Evolutionary conservation across 2,797 vertebrate genomes (phyloP).

Genomic region (Anniella stebbinsi): DNA sequence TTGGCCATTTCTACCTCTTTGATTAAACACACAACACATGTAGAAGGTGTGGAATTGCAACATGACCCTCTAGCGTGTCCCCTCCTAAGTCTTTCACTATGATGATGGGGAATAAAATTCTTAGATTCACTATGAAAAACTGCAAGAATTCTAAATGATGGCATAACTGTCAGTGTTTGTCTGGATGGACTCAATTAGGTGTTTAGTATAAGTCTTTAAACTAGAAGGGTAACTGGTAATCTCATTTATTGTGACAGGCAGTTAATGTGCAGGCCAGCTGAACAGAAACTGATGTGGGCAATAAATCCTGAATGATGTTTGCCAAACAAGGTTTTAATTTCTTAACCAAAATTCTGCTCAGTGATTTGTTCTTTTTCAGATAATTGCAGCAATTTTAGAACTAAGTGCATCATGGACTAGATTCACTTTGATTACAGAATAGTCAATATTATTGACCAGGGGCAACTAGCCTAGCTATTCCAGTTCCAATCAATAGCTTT

Average conservation of each 20-base stretch:
- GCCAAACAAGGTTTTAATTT: conserved; percentile 48
- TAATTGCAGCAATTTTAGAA: conserved; percentile 32
- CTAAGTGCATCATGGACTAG: conserved; percentile 34
- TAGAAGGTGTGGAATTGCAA: neutral
- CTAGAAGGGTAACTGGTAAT: conserved; percentile 56
- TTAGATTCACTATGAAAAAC: conserved; percentile 29
- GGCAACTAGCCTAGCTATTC: conserved; percentile 15
- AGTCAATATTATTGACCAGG: conserved; percentile 43
- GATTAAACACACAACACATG: neutral
- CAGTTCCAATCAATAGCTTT: conserved; percentile 35
- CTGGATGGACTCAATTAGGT: conserved; percentile 26
- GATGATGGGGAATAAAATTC: neutral
- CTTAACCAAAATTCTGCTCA: conserved; percentile 33
- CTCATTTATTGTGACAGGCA: conserved; percentile 61
- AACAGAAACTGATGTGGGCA: conserved; percentile 46
- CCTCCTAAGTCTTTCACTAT: neutral
- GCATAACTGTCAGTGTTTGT: conserved; percentile 20
- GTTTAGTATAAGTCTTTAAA: conserved; percentile 57
- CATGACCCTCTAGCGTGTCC: neutral
- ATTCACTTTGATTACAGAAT: conserved; percentile 43
- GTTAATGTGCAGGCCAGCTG: conserved; percentile 40
- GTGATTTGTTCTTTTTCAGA: conserved; percentile 39
- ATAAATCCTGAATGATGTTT: conserved; percentile 61
- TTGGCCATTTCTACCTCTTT: neutral
- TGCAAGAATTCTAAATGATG: conserved; percentile 42